Conservation (phyloP, 2,113 vertebrate genomes). For the Ptychochromis oligacanthus region DNA sequence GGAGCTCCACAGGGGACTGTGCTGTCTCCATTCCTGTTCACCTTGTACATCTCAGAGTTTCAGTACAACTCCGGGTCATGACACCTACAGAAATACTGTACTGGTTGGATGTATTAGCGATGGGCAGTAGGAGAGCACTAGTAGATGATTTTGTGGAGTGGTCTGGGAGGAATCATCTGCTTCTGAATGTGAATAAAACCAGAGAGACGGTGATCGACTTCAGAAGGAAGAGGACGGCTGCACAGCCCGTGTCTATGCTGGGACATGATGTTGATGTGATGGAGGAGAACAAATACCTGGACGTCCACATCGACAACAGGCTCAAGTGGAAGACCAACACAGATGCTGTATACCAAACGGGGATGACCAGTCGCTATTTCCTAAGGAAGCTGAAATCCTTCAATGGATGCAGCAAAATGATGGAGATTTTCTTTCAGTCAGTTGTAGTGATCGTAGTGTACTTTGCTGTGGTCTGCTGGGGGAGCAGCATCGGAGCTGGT, state of each 20-base stretch:
- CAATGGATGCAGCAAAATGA: not conserved
- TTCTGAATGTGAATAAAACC: not conserved
- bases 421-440: not conserved
- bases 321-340: not conserved
- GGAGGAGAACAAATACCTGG: not conserved
- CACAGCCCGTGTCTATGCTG: not conserved
- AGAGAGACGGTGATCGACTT: not conserved
- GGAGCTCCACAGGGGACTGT: not conserved
- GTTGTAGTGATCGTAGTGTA: too few relatives aligned
- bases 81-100: not conserved
- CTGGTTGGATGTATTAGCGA: not conserved
- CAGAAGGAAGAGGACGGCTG: not conserved
- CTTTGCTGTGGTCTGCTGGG: not conserved
- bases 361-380: not conserved
- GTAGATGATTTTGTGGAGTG: not conserved
- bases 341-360: not conserved
- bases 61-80: not conserved
- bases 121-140: not conserved
- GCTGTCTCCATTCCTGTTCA: slow-evolving; percentile 8
- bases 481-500: not conserved
- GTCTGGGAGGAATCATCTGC: not conserved
- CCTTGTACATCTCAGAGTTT: not conserved
- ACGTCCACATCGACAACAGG: not conserved
- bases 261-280: not conserved
- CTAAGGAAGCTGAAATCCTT: not conserved